Evolutionary conservation across 1,140 invertebrate genomes (phyloP), one percentile per base, ranked within the genome.

Genomic region (Psilanteris sp.): DNA sequence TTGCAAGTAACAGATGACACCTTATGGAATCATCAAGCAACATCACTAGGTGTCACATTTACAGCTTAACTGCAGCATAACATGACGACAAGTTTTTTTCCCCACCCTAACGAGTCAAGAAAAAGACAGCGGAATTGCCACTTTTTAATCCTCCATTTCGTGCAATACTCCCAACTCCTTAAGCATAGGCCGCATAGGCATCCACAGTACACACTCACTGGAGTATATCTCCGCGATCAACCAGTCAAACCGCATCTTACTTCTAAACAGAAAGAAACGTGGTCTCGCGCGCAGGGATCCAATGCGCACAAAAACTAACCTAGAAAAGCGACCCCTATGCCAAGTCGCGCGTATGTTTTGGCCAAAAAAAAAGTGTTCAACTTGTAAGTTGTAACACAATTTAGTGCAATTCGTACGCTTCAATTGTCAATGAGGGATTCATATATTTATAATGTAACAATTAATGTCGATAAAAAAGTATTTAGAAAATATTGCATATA

Each of bases 241-340:
- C 52, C 52, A 68, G 64, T 68, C 52, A 50, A 57, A 68, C 52
- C 50, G 27, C 64, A 68, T 68, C 64, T 68, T 44, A 44, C 46
- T 29, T 5, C 41, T 46, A 32, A 57, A 57, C 34, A 57, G 43
- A 57, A 48, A 68, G 64, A 68, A 67, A 41, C 52, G 52, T 68
- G 32, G 29, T 44, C 37, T 43, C 8, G 18, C 50, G 32, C 41
- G 41, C 64, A 43, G 13, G 16, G 18, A 32, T 46, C 15, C n/a
- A 43, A 20, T 22, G 14, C 22, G 15, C 18, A 29, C 14, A 68
- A 50, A 68, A 68, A 68, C 50, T 57, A 68, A 68, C 64, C 64
- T 68, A 68, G 10, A 68, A 68, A 39, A 37, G 13, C 20, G 36
- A 39, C 20, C 11, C 20, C 22, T 34, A 18, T 18, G 32, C 31